phyloP scores from a whole-genome alignment of 2,888 invertebrate genomes.

The Clitarchus hookeri region DNA sequence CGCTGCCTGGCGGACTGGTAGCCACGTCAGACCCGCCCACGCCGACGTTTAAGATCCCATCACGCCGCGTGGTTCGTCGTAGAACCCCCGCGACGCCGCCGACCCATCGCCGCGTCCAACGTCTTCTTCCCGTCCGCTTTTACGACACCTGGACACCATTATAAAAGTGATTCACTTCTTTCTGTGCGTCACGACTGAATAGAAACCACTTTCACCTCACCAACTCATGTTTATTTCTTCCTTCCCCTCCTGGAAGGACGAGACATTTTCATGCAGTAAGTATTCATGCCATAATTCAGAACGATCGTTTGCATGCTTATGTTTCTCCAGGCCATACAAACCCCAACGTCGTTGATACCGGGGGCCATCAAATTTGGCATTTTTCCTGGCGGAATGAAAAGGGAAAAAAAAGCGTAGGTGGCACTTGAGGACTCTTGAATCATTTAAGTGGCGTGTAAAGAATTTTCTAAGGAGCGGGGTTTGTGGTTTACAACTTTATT shows the following conservation, averaged over 20 bases:
- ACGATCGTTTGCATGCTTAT: neutral
- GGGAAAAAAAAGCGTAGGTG: too few species aligned
- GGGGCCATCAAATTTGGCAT: neutral
- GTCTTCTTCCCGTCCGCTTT: neutral
- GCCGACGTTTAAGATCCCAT: too few species aligned
- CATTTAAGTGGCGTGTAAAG: too few species aligned
- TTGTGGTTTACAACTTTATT: too few species aligned
- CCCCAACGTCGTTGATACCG: neutral
- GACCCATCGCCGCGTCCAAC: neutral
- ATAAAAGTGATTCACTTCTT: neutral
- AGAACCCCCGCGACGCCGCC: too few species aligned
- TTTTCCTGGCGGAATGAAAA: neutral
- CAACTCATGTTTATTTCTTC: neutral
- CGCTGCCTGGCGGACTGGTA: too few species aligned
- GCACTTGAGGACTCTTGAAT: too few species aligned
- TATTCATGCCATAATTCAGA: neutral
- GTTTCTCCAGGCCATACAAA: neutral
- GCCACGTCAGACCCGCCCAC: too few species aligned
- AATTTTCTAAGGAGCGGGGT: too few species aligned
- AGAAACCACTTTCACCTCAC: neutral
- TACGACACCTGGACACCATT: neutral
- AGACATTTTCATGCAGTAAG: neutral
- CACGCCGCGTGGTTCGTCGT: too few species aligned
- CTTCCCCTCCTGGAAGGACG: neutral
- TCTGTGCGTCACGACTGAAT: neutral